phyloP scores from a whole-genome alignment of 2,113 vertebrate genomes.

The Lichenostomus cassidix region DNA sequence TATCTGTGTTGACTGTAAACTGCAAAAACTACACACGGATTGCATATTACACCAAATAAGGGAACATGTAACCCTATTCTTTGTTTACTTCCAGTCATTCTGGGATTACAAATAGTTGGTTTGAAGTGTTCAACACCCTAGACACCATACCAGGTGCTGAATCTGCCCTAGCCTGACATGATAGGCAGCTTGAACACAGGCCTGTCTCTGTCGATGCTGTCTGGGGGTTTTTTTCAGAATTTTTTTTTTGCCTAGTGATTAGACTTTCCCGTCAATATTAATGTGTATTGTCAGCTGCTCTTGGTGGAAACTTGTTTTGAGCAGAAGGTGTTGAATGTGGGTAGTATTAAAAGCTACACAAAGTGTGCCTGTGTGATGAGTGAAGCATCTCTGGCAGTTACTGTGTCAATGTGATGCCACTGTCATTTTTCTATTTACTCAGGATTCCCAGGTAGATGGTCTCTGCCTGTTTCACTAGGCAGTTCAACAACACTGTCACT shows the following conservation, averaged over 20 bases:
- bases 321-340: neutral
- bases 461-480: neutral
- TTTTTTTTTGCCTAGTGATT: neutral
- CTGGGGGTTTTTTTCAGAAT: neutral
- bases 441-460: neutral
- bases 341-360: neutral
- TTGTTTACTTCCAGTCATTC: neutral
- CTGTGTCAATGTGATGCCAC: neutral
- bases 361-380: neutral
- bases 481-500: neutral
- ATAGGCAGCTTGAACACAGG: neutral
- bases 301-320: neutral
- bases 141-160: neutral
- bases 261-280: neutral
- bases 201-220: neutral
- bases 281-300: neutral
- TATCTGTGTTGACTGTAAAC: neutral
- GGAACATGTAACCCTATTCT: rapidly evolving
- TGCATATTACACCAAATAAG: neutral
- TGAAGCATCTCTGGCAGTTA: neutral
- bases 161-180: neutral
- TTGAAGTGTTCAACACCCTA: neutral
- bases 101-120: neutral
- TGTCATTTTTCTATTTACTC: neutral
- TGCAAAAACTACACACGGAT: neutral